Percentiles rank a stretch among this genome's conserved stretches.
These are phyloP conservation scores for Macaca fascicularis DNA, from an alignment of 2,113 vertebrate genomes.

Conservation along the genomic window DNA sequence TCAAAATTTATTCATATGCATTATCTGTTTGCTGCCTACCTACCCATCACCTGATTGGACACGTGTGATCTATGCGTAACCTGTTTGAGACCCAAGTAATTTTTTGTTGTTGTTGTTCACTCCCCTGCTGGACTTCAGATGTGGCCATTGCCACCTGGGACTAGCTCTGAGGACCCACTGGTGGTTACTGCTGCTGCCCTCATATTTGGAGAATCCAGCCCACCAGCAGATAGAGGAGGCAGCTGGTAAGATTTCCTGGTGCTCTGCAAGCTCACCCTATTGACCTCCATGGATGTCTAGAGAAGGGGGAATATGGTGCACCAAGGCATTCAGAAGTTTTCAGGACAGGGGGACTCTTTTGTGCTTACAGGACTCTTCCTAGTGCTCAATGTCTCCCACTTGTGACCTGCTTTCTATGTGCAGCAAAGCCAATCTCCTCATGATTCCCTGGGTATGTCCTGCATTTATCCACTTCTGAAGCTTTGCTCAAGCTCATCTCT, in stretches of 20 bases:
- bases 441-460: too few relatives aligned
- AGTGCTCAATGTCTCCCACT: neutral
- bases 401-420: neutral
- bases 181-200: neutral
- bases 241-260: neutral
- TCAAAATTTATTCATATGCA: neutral
- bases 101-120: neutral
- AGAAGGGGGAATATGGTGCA: neutral
- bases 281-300: neutral
- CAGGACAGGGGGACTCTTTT: neutral
- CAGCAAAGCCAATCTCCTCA: neutral
- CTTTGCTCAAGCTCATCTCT: neutral
- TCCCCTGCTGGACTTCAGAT: neutral
- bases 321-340: neutral
- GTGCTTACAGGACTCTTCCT: neutral
- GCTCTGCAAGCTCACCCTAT: neutral
- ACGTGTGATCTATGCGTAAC: neutral
- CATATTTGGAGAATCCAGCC: neutral
- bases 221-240: neutral
- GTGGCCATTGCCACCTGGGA: neutral
- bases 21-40: neutral
- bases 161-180: neutral
- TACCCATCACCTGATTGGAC: neutral
- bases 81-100: neutral
- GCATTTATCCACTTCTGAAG: neutral